A percentile compares a stretch with the other conserved stretches of the same genome.
Conservation (phyloP, 2,113 vertebrate genomes). For the Perognathus longimembris region DNA sequence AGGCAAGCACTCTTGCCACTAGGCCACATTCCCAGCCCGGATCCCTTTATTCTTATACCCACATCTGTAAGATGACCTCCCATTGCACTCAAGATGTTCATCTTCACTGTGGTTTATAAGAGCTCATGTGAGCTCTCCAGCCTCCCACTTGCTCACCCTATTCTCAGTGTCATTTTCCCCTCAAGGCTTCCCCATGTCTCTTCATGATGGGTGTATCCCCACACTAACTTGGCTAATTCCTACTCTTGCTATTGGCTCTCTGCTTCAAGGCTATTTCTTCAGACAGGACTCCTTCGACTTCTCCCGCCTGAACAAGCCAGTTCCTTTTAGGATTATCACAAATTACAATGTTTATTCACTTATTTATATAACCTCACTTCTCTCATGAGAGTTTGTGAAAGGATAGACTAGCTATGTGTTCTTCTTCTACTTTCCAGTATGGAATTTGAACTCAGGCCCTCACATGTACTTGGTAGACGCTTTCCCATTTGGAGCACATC, state of each 20-base stretch:
- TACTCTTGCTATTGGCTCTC: not conserved
- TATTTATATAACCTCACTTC: not conserved
- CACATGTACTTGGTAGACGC: too few relatives aligned
- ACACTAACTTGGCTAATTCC: not conserved
- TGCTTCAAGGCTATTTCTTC: not conserved
- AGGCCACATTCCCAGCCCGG: too few relatives aligned
- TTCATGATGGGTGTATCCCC: fast-evolving
- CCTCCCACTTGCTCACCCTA: not conserved
- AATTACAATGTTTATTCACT: not conserved
- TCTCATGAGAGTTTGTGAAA: not conserved
- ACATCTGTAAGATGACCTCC: not conserved
- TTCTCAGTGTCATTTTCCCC: not conserved
- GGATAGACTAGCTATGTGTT: not conserved
- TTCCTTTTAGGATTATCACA: not conserved
- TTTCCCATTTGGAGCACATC: too few relatives aligned
- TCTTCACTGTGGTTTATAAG: not conserved
- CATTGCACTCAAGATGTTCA: not conserved
- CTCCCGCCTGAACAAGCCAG: not conserved
- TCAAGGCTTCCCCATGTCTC: not conserved
- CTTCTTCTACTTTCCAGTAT: not conserved
- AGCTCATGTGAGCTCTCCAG: not conserved
- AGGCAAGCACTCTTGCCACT: too few relatives aligned
- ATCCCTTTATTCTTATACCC: not conserved
- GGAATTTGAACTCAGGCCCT: too few relatives aligned
- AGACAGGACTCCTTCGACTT: not conserved